Percentiles rank a stretch among this genome's conserved stretches.
Evolutionary conservation across 2,797 vertebrate species (phyloP).

Genomic region (Acanthurus tractus): DNA sequence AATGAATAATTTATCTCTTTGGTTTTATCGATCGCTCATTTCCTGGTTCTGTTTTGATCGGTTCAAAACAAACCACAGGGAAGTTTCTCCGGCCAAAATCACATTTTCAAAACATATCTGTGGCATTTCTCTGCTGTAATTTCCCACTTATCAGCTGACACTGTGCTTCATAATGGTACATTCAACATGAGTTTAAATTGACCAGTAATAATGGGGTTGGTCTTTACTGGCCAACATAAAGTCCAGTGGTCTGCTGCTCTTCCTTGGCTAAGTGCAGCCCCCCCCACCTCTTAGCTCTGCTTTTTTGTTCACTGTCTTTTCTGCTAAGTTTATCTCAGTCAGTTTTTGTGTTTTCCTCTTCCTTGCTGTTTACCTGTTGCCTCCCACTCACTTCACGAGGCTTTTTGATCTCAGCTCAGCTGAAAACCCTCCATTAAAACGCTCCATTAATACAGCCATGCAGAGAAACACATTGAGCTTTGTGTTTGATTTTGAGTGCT

Average conservation of each 20-base stretch:
- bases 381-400: constrained; percentile 3
- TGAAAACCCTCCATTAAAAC: not conserved
- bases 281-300: constrained; percentile 73
- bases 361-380: constrained; percentile 20
- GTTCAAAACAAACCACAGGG: no score
- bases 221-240: not conserved
- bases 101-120: not conserved
- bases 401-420: constrained; percentile 23
- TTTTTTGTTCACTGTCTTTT: not conserved
- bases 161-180: no score
- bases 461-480: constrained; percentile 11
- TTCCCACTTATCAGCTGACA: not conserved
- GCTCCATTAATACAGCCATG: constrained; percentile 18
- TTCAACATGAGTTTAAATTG: no score
- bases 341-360: not conserved
- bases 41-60: not conserved
- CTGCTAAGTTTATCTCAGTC: not conserved
- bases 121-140: not conserved
- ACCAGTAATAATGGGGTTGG: not conserved
- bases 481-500: not conserved
- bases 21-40: not conserved
- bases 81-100: no score
- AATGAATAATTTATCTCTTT: not conserved
- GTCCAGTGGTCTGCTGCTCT: not conserved
- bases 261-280: not conserved